phyloP scores from a whole-genome alignment of 1,140 invertebrate genomes.

The Apis laboriosa region DNA sequence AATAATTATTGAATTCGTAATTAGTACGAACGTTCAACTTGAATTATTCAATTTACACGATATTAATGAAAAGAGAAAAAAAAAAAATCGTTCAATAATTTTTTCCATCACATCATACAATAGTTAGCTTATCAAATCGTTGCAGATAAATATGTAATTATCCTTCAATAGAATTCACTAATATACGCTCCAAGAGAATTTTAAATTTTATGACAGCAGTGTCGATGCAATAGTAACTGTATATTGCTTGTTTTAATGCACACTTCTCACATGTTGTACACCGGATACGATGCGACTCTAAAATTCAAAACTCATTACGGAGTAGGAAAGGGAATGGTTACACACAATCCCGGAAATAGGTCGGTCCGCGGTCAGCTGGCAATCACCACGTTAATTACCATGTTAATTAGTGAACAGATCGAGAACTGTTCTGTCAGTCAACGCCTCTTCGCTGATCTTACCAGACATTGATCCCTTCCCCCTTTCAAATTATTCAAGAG shows the following conservation, averaged over 20 bases:
- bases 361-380: slow-evolving; percentile 2
- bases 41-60: too few species aligned
- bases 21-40: not conserved
- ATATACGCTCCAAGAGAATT: too few species aligned
- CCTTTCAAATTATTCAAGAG: slow-evolving; percentile 40
- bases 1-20: too few species aligned
- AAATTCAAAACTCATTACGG: slow-evolving; percentile 1
- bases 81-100: too few species aligned
- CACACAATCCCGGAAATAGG: slow-evolving; percentile 16
- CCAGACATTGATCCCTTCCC: slow-evolving; percentile 24
- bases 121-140: too few species aligned
- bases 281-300: not conserved
- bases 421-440: slow-evolving; percentile 19
- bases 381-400: slow-evolving; percentile 71
- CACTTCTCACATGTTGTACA: not conserved
- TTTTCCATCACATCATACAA: too few species aligned
- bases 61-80: too few species aligned
- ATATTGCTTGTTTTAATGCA: not conserved
- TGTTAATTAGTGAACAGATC: slow-evolving; percentile 64
- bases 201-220: too few species aligned
- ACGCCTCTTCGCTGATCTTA: slow-evolving; percentile 55
- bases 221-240: too few species aligned
- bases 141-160: too few species aligned
- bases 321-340: slow-evolving; percentile 7
- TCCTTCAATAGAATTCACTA: too few species aligned